phyloP scores from a whole-genome alignment of 2,888 invertebrate species.

The Sipha maydis region DNA sequence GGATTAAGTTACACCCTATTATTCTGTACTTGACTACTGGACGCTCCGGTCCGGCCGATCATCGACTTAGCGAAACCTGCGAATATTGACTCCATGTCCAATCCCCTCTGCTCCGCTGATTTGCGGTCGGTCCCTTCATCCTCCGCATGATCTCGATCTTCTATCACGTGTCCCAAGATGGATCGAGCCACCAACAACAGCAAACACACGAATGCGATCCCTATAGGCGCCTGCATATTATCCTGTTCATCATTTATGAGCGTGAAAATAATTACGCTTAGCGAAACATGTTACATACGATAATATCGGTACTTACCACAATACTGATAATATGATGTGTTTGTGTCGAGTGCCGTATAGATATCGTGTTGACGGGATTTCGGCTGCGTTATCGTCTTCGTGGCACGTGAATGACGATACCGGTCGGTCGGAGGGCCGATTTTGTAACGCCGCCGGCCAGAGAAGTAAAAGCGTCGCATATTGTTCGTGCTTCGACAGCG shows the following conservation, averaged over 20 bases:
- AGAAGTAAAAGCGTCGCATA: constrained; percentile 50
- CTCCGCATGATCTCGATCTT: background rate
- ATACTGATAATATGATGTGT: background rate
- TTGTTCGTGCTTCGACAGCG: constrained; percentile 42
- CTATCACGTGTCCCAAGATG: constrained; percentile 25
- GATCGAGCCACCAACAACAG: background rate
- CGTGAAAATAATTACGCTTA: no score
- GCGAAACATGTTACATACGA: no score
- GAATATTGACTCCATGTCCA: constrained; percentile 51
- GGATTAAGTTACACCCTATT: background rate
- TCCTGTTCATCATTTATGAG: background rate
- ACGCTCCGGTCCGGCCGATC: constrained; percentile 45
- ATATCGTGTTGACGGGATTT: background rate
- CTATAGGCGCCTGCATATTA: background rate
- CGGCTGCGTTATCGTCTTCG: background rate
- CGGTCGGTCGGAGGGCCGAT: background rate
- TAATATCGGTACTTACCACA: background rate
- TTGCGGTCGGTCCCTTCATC: background rate
- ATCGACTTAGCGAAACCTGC: constrained; percentile 48
- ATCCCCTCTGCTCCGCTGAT: background rate
- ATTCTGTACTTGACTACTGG: constrained; percentile 55
- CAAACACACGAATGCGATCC: background rate
- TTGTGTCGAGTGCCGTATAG: background rate
- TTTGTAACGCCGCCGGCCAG: constrained; percentile 33
- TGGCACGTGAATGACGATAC: background rate